Evolutionary conservation across 2,888 invertebrate species (phyloP).

Genomic region (Amitus sp.): DNA sequence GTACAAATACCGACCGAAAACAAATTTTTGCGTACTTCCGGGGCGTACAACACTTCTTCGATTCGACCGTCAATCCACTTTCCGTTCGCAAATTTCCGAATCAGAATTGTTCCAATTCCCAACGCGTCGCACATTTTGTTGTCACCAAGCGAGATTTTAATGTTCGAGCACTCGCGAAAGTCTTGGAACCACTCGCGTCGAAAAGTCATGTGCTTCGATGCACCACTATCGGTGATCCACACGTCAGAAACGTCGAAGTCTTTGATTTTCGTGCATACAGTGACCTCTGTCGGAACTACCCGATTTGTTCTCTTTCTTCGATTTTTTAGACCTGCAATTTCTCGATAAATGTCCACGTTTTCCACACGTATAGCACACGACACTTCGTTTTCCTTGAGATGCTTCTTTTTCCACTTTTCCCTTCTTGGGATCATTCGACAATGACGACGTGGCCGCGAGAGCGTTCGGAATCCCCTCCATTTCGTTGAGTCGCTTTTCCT

Average conservation of each 20-base stretch:
- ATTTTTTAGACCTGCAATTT: no score
- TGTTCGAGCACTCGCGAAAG: background rate
- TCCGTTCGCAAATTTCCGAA: background rate
- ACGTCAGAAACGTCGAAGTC: no score
- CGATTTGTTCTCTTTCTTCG: no score
- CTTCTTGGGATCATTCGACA: no score
- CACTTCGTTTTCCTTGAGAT: no score
- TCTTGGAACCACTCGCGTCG: constrained; percentile 38
- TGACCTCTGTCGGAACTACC: no score
- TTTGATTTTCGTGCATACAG: no score
- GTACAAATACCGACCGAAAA: background rate
- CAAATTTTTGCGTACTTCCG: background rate
- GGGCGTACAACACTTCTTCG: background rate
- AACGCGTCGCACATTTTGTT: background rate
- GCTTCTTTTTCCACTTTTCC: no score
- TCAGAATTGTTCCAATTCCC: background rate
- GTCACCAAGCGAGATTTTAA: background rate
- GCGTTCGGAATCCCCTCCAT: constrained; percentile 12
- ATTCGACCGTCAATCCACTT: background rate
- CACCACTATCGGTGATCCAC: constrained; percentile 34
- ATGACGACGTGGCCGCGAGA: no score
- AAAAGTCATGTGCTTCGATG: constrained; percentile 40
- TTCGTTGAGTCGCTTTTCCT: constrained; percentile 24
- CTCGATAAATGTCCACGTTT: no score
- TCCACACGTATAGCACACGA: no score